Evolutionary conservation across 92 coral and sea anemone genomes (phyloP).

Genomic region (Zoanthus sociatus): DNA sequence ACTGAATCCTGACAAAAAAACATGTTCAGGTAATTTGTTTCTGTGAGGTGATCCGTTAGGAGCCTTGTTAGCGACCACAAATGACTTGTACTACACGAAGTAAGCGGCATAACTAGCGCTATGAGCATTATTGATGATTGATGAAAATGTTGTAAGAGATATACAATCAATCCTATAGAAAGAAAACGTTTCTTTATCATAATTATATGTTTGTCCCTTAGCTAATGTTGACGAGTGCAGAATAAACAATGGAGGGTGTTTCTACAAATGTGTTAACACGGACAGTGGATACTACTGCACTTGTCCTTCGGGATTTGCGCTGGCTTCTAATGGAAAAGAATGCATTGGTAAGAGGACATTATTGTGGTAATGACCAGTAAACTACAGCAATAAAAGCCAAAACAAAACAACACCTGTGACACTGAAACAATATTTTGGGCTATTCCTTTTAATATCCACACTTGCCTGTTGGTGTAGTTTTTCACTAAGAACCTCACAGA

Average conservation of each 20-base stretch:
- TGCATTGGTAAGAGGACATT: conserved; percentile 46
- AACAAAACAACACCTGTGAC: neutral
- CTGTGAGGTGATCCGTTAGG: too few relatives aligned
- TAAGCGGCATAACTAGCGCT: too few relatives aligned
- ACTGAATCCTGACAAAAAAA: conserved; percentile 31
- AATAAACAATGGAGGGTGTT: conserved; percentile 42
- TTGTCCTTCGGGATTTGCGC: conserved; percentile 53
- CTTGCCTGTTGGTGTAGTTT: too few relatives aligned
- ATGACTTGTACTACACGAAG: too few relatives aligned
- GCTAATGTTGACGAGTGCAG: conserved; percentile 56
- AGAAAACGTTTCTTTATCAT: too few relatives aligned
- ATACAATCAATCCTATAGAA: too few relatives aligned
- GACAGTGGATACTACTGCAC: conserved; percentile 48
- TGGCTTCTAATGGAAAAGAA: conserved; percentile 50
- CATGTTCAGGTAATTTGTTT: conserved; percentile 17
- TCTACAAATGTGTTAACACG: conserved; percentile 42
- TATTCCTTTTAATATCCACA: too few relatives aligned
- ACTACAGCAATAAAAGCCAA: neutral
- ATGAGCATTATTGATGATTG: too few relatives aligned
- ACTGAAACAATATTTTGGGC: neutral
- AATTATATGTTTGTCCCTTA: neutral
- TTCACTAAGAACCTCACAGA: too few relatives aligned
- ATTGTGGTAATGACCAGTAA: neutral
- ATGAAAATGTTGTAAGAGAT: too few relatives aligned
- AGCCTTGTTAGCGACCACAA: too few relatives aligned